Conservation (phyloP, 2,797 vertebrate species). For the Sebastes kiyomatsui region DNA sequence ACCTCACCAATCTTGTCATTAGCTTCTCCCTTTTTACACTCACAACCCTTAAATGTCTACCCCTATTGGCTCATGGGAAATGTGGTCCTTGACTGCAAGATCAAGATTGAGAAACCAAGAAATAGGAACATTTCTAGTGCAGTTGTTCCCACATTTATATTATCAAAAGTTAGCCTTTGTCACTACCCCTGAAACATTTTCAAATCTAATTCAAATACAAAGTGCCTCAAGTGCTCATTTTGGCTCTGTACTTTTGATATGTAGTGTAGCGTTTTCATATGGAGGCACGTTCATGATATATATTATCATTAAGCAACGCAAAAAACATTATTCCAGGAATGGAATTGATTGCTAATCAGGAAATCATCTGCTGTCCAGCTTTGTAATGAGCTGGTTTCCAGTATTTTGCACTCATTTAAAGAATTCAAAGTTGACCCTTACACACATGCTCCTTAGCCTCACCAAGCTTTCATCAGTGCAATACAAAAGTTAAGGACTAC, state of each 20-base stretch:
- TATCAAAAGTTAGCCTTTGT: neutral
- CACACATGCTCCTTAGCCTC: conserved; percentile 77
- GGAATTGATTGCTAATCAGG: neutral
- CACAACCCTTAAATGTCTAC: conserved; percentile 80
- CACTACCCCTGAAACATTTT: neutral
- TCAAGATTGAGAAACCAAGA: conserved; percentile 6
- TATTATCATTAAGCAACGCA: neutral
- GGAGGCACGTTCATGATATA: neutral
- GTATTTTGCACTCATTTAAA: conserved; percentile 14
- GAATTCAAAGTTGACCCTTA: conserved; percentile 27
- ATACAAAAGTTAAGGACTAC: conserved; percentile 8
- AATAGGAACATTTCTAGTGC: conserved; percentile 13
- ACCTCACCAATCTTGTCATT: conserved; percentile 97
- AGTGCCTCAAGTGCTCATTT: conserved; percentile 16
- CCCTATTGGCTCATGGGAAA: conserved; percentile 72
- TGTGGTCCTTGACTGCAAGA: conserved; percentile 61
- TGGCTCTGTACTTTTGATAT: conserved; percentile 6
- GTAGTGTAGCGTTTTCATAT: conserved; percentile 3
- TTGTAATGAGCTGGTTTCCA: conserved; percentile 36
- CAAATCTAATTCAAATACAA: conserved; percentile 4
- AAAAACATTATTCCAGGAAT: neutral
- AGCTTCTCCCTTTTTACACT: conserved; percentile 81
- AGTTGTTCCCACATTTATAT: conserved; percentile 10
- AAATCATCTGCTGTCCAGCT: conserved; percentile 36
- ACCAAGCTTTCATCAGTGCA: conserved; percentile 63